A percentile compares a stretch with the other conserved stretches of the same genome.
These are phyloP conservation scores for Poecile atricapillus DNA, from an alignment of 2,113 vertebrate genomes.

Conservation along the genomic window DNA sequence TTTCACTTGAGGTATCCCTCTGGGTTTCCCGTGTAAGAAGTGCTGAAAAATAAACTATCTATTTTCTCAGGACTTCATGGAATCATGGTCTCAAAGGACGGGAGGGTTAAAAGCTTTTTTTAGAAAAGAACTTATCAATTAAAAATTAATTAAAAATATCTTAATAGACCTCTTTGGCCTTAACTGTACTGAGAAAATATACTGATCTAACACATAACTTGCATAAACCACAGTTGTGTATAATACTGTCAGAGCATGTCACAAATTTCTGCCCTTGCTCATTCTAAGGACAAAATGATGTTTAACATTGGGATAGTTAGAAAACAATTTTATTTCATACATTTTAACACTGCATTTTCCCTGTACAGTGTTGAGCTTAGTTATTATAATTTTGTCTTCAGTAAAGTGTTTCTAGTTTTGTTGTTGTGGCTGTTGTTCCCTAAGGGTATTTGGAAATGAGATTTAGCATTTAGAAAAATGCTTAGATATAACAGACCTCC, in stretches of 20 bases:
- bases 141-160: neutral
- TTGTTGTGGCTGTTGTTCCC: constrained; percentile 15
- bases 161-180: neutral
- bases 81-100: neutral
- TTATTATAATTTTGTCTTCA: constrained; percentile 52
- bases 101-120: neutral
- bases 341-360: constrained; percentile 22
- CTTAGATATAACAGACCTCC: neutral
- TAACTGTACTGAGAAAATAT: neutral
- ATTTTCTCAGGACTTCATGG: neutral
- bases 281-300: constrained; percentile 20
- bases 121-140: neutral
- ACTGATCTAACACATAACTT: neutral
- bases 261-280: neutral
- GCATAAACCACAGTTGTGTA: neutral
- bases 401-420: constrained; percentile 45
- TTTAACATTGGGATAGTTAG: neutral
- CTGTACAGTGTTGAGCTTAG: neutral
- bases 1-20: neutral
- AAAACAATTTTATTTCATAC: constrained; percentile 7
- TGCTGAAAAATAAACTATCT: neutral
- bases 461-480: neutral
- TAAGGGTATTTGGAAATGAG: constrained; percentile 1
- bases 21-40: neutral
- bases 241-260: neutral